These are phyloP conservation scores for Tachyglossus aculeatus DNA, from an alignment of 2,797 vertebrate species.

Conservation along the genomic window DNA sequence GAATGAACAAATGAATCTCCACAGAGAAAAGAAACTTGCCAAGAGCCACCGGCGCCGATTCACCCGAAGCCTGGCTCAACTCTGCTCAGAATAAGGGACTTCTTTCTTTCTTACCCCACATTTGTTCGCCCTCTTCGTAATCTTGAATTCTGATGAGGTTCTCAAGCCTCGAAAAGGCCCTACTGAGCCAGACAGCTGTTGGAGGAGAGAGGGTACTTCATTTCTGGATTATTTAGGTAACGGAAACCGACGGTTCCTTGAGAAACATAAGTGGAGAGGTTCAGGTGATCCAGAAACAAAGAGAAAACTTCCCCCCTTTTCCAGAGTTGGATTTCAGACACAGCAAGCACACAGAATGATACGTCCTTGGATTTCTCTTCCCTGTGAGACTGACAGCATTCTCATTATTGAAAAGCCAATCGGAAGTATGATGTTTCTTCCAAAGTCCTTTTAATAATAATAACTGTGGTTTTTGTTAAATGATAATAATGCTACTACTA, in stretches of 20 bases:
- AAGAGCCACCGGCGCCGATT: too few species aligned
- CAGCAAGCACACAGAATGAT: slow-evolving; percentile 2
- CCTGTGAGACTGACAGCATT: slow-evolving; percentile 57
- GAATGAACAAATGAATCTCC: too few species aligned
- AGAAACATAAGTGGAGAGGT: slow-evolving; percentile 15
- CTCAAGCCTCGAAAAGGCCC: slow-evolving; percentile 26
- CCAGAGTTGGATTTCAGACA: slow-evolving; percentile 44
- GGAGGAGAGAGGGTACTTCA: slow-evolving; percentile 40
- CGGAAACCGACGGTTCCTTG: neutral
- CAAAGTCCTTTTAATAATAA: too few species aligned
- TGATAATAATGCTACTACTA: too few species aligned
- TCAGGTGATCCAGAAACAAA: slow-evolving; percentile 31
- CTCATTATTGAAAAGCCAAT: slow-evolving; percentile 58
- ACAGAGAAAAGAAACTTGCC: too few species aligned
- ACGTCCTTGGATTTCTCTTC: slow-evolving; percentile 54
- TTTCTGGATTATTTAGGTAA: slow-evolving; percentile 5
- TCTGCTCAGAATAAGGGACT: too few species aligned
- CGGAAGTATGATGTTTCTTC: slow-evolving; percentile 54
- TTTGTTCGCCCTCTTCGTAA: neutral
- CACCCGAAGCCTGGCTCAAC: too few species aligned
- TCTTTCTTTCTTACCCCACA: slow-evolving; percentile 16
- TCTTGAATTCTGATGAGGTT: slow-evolving; percentile 57
- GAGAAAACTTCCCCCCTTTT: slow-evolving; percentile 9
- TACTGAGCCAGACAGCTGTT: slow-evolving; percentile 53
- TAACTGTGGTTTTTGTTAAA: too few species aligned